Conservation (phyloP, 2,888 invertebrate genomes). For the Acleris literana region DNA sequence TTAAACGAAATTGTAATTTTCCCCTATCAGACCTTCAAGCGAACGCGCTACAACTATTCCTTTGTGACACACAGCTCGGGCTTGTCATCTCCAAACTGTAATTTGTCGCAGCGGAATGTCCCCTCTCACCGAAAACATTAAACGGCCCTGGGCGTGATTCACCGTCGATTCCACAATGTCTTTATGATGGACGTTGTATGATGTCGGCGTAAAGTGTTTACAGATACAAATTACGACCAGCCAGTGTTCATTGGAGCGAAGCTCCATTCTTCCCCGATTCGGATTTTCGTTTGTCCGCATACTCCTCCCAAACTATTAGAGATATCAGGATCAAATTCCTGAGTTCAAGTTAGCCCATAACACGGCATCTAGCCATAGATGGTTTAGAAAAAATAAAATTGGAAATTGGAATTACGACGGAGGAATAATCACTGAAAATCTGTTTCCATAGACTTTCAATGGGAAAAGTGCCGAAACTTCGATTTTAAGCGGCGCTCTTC, state of each 20-base stretch:
- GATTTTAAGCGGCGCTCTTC: too few species aligned
- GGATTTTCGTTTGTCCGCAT: too few species aligned
- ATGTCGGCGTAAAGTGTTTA: conserved; percentile 43
- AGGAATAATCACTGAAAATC: too few species aligned
- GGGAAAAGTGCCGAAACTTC: too few species aligned
- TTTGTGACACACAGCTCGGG: conserved; percentile 22
- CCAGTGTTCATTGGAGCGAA: conserved; percentile 39
- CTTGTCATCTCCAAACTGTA: conserved; percentile 27
- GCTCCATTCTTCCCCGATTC: too few species aligned
- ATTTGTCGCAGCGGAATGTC: conserved; percentile 24
- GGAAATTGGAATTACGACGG: too few species aligned
- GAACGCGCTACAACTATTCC: conserved; percentile 24
- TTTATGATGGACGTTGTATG: conserved; percentile 42
- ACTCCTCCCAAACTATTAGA: too few species aligned
- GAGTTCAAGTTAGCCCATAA: too few species aligned
- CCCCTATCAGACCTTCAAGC: conserved; percentile 16
- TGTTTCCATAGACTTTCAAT: too few species aligned
- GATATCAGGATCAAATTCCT: too few species aligned
- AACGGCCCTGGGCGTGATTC: conserved; percentile 33
- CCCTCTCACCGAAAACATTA: conserved; percentile 28
- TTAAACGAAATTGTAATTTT: conserved; percentile 7
- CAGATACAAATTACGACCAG: conserved; percentile 43
- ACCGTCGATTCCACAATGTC: conserved; percentile 34
- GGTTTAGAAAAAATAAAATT: too few species aligned
- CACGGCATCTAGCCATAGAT: too few species aligned